phyloP scores from a whole-genome alignment of 2,888 invertebrate species.

The Rhabditoides inermis region DNA sequence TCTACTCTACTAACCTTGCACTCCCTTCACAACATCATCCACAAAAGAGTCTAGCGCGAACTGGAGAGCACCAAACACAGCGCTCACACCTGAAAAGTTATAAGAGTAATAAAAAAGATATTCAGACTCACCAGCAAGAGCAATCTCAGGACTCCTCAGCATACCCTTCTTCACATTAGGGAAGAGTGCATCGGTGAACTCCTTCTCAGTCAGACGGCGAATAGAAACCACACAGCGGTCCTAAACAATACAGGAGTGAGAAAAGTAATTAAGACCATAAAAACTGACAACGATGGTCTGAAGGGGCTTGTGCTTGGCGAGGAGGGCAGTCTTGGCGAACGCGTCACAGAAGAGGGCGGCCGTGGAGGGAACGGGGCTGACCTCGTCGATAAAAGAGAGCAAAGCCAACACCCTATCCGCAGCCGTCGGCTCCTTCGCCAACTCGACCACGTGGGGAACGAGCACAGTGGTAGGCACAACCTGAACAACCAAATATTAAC shows the following conservation, averaged over 20 bases:
- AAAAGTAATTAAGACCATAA: background rate
- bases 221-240: background rate
- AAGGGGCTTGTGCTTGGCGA: constrained; percentile 15
- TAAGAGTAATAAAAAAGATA: too few relatives aligned
- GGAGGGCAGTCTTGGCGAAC: constrained; percentile 12
- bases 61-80: constrained; percentile 9
- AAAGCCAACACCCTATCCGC: constrained; percentile 9
- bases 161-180: constrained; percentile 82
- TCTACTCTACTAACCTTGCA: constrained; percentile 4
- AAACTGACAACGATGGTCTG: constrained; percentile 12
- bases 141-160: constrained; percentile 84
- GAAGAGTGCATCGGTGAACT: constrained; percentile 67
- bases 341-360: constrained; percentile 11
- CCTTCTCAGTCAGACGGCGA: constrained; percentile 10
- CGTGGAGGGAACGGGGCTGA: constrained; percentile 11
- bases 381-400: background rate
- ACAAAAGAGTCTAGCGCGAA: constrained; percentile 16
- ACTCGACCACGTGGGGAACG: too few relatives aligned
- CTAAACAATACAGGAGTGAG: background rate
- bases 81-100: constrained; percentile 10
- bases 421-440: constrained; percentile 3
- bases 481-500: too few relatives aligned
- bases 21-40: constrained; percentile 17
- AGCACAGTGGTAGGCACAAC: too few relatives aligned
- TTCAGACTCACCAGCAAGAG: constrained; percentile 58